Percentiles rank a stretch among this genome's conserved stretches.
Evolutionary conservation across 2,113 vertebrate species (phyloP).

Genomic region (Tragelaphus buxtoni): DNA sequence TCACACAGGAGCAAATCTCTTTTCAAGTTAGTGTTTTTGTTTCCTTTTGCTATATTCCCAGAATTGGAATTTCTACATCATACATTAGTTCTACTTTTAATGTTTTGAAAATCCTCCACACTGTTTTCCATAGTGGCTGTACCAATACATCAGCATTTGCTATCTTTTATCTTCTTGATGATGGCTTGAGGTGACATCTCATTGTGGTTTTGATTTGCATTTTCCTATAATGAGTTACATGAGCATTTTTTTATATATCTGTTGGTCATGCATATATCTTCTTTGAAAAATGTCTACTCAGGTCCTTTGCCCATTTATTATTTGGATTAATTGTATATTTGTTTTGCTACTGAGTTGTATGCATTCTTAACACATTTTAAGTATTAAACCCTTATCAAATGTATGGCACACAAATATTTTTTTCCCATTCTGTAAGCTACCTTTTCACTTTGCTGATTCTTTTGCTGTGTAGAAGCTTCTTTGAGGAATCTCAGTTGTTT

Average conservation of each 20-base stretch:
- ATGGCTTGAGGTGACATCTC: background rate
- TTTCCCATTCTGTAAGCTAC: background rate
- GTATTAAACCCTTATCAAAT: background rate
- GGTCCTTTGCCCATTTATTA: background rate
- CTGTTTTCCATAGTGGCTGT: background rate
- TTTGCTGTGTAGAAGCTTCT: background rate
- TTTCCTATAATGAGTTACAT: background rate
- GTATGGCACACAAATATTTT: background rate
- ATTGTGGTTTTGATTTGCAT: background rate
- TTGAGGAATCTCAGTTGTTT: background rate
- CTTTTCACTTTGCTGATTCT: background rate
- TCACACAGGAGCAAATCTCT: background rate
- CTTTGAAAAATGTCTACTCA: background rate
- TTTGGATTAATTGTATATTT: background rate
- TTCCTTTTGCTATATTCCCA: background rate
- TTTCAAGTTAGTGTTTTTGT: background rate
- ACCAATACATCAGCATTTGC: background rate
- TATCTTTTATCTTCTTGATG: background rate
- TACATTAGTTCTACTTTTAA: background rate
- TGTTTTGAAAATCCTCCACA: background rate
- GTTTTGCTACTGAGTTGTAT: background rate
- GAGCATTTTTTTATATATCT: background rate
- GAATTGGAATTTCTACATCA: background rate
- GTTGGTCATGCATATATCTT: background rate
- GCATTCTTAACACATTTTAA: background rate